Conservation (phyloP, 2,888 invertebrate genomes). For the Gymnocheta viridis region DNA sequence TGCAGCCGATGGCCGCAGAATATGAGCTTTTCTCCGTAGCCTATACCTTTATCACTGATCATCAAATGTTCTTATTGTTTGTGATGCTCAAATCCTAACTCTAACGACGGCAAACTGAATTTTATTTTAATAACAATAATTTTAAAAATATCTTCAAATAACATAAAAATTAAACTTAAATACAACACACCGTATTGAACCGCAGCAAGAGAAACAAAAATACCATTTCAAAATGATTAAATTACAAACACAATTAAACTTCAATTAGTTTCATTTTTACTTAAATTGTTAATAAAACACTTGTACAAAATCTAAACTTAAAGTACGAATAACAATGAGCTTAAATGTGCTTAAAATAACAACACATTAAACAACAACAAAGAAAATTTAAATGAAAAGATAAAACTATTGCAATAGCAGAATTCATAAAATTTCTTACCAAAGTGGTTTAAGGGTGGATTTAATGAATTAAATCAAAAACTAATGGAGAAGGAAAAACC, state of each 20-base stretch:
- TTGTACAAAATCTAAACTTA: not conserved
- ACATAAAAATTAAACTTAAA: too few relatives aligned
- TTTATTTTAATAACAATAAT: too few relatives aligned
- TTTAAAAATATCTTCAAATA: too few relatives aligned
- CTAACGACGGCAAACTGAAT: too few relatives aligned
- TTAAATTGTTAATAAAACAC: not conserved
- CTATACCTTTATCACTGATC: too few relatives aligned
- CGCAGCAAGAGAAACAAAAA: not conserved
- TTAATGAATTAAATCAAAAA: not conserved
- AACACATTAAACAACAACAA: not conserved
- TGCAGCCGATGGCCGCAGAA: too few relatives aligned
- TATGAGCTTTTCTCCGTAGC: too few relatives aligned
- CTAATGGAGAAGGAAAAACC: not conserved
- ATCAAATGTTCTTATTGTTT: too few relatives aligned
- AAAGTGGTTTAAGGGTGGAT: not conserved
- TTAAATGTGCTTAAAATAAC: constrained; percentile 2
- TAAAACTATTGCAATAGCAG: not conserved
- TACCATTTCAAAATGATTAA: constrained; percentile 20
- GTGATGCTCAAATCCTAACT: too few relatives aligned
- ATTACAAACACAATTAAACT: constrained; percentile 35
- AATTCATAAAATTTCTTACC: not conserved
- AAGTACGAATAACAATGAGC: not conserved
- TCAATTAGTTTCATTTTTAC: constrained; percentile 12
- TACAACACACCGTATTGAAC: not conserved
- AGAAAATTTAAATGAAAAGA: not conserved